A percentile compares a stretch with the other conserved stretches of the same genome.
phyloP scores from a whole-genome alignment of 2,888 invertebrate genomes.

The Drosophila austrosaltans region DNA sequence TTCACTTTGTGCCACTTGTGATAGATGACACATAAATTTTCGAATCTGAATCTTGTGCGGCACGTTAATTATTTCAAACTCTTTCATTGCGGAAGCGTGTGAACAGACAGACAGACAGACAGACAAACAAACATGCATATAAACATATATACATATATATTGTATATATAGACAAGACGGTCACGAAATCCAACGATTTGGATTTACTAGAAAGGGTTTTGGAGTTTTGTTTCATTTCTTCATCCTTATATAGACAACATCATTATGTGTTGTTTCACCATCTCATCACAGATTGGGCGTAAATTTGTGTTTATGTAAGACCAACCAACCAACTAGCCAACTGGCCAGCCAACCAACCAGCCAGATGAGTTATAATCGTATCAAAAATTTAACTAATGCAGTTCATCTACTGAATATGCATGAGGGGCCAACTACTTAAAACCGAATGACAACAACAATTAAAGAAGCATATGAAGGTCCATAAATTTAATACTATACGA shows the following conservation, averaged over 20 bases:
- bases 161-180: background rate
- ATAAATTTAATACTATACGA: slow-evolving; percentile 14
- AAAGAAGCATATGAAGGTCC: slow-evolving; percentile 8
- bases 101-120: background rate
- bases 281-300: slow-evolving; percentile 15
- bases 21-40: slow-evolving; percentile 59
- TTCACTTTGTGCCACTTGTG: slow-evolving; percentile 63
- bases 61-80: slow-evolving; percentile 15
- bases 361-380: slow-evolving; percentile 1
- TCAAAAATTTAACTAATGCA: slow-evolving; percentile 15
- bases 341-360: background rate
- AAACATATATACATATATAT: too few relatives aligned
- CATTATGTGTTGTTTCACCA: slow-evolving; percentile 11
- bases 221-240: slow-evolving; percentile 1
- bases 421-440: slow-evolving; percentile 5
- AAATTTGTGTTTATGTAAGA: slow-evolving; percentile 12
- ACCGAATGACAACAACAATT: slow-evolving; percentile 17
- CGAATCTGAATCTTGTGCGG: slow-evolving; percentile 13
- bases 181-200: slow-evolving; percentile 6
- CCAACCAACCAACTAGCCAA: background rate
- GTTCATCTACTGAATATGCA: slow-evolving; percentile 13
- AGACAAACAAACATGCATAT: background rate
- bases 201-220: background rate
- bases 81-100: slow-evolving; percentile 15
- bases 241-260: slow-evolving; percentile 7